Evolutionary conservation across 2,797 vertebrate species (phyloP), one percentile per base, ranked within the genome.

Genomic region (Aldrovandia affinis): DNA sequence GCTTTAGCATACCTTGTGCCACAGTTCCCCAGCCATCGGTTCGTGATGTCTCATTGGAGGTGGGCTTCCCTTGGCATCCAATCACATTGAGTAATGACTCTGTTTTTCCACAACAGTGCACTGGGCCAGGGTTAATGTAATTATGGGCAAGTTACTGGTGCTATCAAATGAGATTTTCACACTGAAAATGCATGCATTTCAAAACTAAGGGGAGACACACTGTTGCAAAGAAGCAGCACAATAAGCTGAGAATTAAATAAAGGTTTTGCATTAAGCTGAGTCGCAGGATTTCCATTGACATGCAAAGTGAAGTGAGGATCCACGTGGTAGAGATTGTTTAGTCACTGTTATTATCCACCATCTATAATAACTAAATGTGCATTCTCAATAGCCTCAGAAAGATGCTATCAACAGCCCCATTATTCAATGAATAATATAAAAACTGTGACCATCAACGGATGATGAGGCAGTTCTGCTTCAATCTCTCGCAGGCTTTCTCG

Each of bases 401-500:
- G 39, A 55, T 30, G 54, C 55, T 39, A 75, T 75, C 70, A 25
- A 9, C 15, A 3, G 36, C 36, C 70, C 39, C 39, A 10, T 36
- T 70, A 70, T 39, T 70, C 65, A 36, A 33, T 36, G 65, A 70
- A 39, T 77, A 9, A 57, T 78, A 18, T 61, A 15, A 78, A 83
- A 57, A 50, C 65, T 55, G 47, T 14, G 39, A 73, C 52, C 10
- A 39, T 55, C 30, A 68, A 36, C 44, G 14, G 52, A 28, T 55
- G 54, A 77, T n/a, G 7, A 42, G 28, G 50, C 50, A 55, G 22
- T 59, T 44, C 14, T 44, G 36, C 54, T 44, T 6, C 8, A 20
- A 22, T 77, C 50, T 83, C 47, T 78, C 44, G 42, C 80, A 83
- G 89, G 86, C 89, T 89, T 89, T 88, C 90, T 87, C 30, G 82